Evolutionary conservation across 2,797 vertebrate genomes (phyloP), one percentile per base, ranked within the genome.

Genomic region (Tragelaphus oryx): DNA sequence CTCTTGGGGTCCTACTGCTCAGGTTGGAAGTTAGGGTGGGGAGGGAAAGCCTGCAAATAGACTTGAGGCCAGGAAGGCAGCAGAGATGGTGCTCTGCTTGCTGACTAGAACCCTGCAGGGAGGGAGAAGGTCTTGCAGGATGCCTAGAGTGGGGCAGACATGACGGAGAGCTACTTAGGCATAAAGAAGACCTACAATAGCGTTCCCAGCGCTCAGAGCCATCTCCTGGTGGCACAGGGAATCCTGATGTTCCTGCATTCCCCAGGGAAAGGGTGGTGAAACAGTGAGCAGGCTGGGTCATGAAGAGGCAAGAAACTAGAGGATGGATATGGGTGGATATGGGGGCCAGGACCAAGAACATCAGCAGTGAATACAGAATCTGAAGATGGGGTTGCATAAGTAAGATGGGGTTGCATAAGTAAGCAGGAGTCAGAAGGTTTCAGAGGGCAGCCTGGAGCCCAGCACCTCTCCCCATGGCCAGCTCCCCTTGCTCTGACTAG

Each of bases 181-280:
- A 80, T 55, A 44, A 24, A 91, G 26, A 48, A 41, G 44, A 74
- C 54, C n/a, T 44, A n/a, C 18, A 44, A 3, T 0, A 76, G 54
- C 1, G 2, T 14, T 37, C 28, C 52, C 16, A 46, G 33, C 0
- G n/a, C 18, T 20, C 28, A 24, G 2, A 22, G 30, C 16, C 52
- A 86, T 22, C 20, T 46, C 48, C 44, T 33, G 37, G 87, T 13
- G 2, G 4, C 3, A 3, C 26, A 71, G 26, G n/a, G 82, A 84
- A 55, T 83, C 20, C 37, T n/a, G 12, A 62, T 7, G 8, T 33
- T 75, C 10, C 62, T 28, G 24, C 11, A 20, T 16, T 37, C 41
- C 7, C 44, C 41, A 24, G 68, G 13, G 6, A 9, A 85, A 41
- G 7, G 24, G 14, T 28, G 4, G 68, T 2, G n/a, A 87, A 85